phyloP scores from a whole-genome alignment of 2,888 invertebrate genomes.

The Tethea ocularis region DNA sequence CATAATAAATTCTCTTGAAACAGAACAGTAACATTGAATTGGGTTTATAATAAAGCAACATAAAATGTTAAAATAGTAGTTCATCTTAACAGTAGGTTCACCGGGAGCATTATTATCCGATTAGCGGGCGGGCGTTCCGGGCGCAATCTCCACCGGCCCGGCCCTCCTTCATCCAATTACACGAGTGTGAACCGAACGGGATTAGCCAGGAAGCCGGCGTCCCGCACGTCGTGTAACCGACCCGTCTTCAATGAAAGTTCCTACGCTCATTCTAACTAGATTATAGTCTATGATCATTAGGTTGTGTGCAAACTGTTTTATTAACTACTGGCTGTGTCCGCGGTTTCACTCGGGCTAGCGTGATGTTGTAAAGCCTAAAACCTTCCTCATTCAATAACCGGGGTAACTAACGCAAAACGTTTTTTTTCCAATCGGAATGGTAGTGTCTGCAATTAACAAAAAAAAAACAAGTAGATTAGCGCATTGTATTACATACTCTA shows the following conservation, averaged over 20 bases:
- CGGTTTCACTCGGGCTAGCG: no score
- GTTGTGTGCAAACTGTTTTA: not conserved
- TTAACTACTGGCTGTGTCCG: no score
- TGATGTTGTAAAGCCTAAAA: no score
- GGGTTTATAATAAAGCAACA: not conserved
- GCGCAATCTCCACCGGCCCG: conserved; percentile 65
- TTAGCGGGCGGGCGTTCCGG: conserved; percentile 68
- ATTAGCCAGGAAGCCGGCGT: conserved; percentile 60
- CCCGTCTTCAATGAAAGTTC: conserved; percentile 32
- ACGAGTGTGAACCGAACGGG: conserved; percentile 75
- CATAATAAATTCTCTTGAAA: no score
- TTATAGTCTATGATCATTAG: conserved; percentile 6
- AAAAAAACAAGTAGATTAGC: no score
- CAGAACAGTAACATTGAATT: not conserved
- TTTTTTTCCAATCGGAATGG: no score
- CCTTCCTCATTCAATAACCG: no score
- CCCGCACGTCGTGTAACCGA: conserved; percentile 31
- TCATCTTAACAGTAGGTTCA: conserved; percentile 42
- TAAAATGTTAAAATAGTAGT: not conserved
- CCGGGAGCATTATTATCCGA: conserved; percentile 74
- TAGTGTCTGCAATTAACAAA: no score
- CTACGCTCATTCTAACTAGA: conserved; percentile 5
- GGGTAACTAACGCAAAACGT: no score
- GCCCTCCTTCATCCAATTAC: conserved; percentile 79
- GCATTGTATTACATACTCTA: no score